Evolutionary conservation across 2,797 vertebrate species (phyloP), one percentile per base, ranked within the genome.

Genomic region (Buceros bicornis): DNA sequence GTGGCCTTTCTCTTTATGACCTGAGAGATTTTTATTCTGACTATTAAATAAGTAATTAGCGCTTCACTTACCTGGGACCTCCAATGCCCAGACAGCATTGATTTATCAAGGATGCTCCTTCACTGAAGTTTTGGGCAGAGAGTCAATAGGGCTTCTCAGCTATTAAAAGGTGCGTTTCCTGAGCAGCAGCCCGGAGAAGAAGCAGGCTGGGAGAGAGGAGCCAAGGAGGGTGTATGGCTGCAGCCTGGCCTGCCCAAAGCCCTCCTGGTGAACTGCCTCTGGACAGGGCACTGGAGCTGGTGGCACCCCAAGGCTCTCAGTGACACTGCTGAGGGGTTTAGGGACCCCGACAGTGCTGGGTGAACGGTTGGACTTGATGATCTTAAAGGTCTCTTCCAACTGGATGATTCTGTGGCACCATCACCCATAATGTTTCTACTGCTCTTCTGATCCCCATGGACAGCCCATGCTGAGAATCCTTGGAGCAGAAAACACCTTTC

Each of bases 21-120:
- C 62, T 29, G 82, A 76, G 76, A 81, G 54, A 37, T 77, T 83
- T 91, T 91, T 91, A 70, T 76, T 88, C 82, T 71, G 56, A 18
- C 85, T 94, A 91, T 91, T 96, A 89, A 96, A 97, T 96, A 93
- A 96, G 77, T 95, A 93, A 96, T 91, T 65, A 94, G 28, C 0
- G 16, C 70, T 88, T 96, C 73, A 90, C 95, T 96, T 93, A 76
- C 61, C 48, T 0, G 2, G 65, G 54, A 81, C 74, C 62, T 82
- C 73, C 65, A 61, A 40, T 62, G 76, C 80, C 77, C 91, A 94
- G 94, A 91, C 91, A 42, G 56, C 90, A 96, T 96, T 88, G 96
- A 96, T 97, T 77, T 48, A 29, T 71, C 66, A 66, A 76, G 65
- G 61, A 48, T 45, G 50, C 84, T 58, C 76, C 58, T 67, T 40